These are phyloP conservation scores for Setophaga petechia DNA, from an alignment of 2,113 vertebrate genomes.

Conservation along the genomic window DNA sequence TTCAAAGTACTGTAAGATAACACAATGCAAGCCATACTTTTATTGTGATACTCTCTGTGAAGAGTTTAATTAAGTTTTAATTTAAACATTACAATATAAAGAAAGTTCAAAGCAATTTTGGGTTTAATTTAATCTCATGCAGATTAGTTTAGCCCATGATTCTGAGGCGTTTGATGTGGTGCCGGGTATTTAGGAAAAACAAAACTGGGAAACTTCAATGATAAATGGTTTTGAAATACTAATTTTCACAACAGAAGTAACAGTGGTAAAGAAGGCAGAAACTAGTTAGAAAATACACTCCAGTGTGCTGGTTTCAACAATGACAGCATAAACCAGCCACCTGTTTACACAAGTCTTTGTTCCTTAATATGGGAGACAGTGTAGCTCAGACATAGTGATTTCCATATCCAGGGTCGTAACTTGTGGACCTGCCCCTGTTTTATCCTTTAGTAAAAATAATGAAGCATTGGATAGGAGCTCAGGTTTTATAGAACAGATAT, in stretches of 20 bases:
- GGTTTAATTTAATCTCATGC: not conserved
- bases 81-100: constrained; percentile 1
- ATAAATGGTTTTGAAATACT: not conserved
- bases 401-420: not conserved
- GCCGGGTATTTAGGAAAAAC: not conserved
- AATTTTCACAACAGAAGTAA: not conserved
- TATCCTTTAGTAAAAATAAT: not conserved
- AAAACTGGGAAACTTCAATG: not conserved
- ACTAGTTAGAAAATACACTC: not conserved
- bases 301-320: not conserved
- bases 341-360: not conserved
- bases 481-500: not conserved
- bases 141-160: not conserved
- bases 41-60: not conserved
- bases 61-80: not conserved
- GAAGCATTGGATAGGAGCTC: not conserved
- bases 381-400: not conserved
- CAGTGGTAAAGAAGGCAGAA: not conserved
- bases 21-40: not conserved
- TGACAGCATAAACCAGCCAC: not conserved
- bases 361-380: not conserved
- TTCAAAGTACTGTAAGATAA: not conserved
- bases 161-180: not conserved
- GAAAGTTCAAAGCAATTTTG: constrained; percentile 1
- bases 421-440: not conserved